Evolutionary conservation across 2,797 vertebrate genomes (phyloP).

Genomic region (Crocidura indochinensis): DNA sequence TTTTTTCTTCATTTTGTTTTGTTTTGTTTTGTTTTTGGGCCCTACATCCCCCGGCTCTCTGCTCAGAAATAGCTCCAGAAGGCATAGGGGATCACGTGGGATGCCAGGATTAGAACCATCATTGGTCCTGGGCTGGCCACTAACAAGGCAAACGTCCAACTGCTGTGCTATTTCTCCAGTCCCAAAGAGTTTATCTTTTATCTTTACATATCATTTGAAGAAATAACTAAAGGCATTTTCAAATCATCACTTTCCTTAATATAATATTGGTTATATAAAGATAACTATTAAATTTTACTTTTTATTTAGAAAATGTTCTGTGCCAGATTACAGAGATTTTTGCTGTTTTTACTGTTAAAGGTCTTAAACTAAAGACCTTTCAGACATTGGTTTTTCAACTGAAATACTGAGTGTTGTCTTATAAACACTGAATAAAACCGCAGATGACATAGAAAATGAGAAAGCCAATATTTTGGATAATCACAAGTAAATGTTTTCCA

Average conservation of each 20-base stretch:
- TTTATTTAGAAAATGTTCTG: slow-evolving; percentile 52
- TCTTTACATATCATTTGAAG: slow-evolving; percentile 8
- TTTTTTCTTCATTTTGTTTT: too few species aligned
- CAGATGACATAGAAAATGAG: background rate
- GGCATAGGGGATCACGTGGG: too few species aligned
- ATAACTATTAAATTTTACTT: slow-evolving; percentile 47
- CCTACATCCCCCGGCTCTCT: too few species aligned
- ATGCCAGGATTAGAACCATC: too few species aligned
- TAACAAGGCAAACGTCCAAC: too few species aligned
- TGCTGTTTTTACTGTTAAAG: slow-evolving; percentile 46
- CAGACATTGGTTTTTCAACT: slow-evolving; percentile 22
- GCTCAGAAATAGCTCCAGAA: too few species aligned
- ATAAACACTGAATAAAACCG: slow-evolving; percentile 8
- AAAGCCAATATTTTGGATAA: slow-evolving; percentile 9
- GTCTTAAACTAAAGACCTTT: background rate
- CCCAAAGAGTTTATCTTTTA: slow-evolving; percentile 20
- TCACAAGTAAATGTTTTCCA: slow-evolving; percentile 26
- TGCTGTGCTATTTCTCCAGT: too few species aligned
- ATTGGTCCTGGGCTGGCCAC: too few species aligned
- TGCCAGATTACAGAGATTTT: background rate
- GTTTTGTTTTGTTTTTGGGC: too few species aligned
- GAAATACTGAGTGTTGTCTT: slow-evolving; percentile 30
- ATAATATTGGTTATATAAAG: slow-evolving; percentile 63
- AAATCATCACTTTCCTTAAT: slow-evolving; percentile 68
- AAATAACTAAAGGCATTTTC: slow-evolving; percentile 32